Percentiles rank a stretch among this genome's conserved stretches.
Conservation (phyloP, 2,113 vertebrate genomes). For the Panurus biarmicus region DNA sequence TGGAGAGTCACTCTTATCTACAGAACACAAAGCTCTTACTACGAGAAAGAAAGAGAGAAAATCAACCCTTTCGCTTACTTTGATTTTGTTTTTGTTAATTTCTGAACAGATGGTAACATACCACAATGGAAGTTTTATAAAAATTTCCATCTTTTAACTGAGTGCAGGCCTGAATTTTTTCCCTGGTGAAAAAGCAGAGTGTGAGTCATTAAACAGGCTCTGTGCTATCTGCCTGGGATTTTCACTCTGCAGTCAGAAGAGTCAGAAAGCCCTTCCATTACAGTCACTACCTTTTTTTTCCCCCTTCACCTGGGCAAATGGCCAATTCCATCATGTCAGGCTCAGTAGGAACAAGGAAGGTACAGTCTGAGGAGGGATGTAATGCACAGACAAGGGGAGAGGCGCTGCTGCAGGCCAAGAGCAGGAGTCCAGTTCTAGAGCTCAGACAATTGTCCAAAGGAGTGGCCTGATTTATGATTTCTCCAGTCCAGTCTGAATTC, state of each 20-base stretch:
- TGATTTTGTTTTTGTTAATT: constrained; percentile 37
- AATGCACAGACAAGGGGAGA: not conserved
- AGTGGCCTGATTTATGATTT: not conserved
- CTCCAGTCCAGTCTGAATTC: not conserved
- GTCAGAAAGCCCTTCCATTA: constrained; percentile 57
- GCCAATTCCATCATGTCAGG: constrained; percentile 36
- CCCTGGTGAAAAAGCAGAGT: constrained; percentile 46
- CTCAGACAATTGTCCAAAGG: not conserved
- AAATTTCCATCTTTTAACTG: constrained; percentile 66
- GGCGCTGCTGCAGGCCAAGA: not conserved
- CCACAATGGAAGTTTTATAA: constrained; percentile 61
- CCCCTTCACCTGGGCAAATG: constrained; percentile 3
- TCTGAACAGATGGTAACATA: constrained; percentile 53
- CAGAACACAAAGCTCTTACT: constrained; percentile 30
- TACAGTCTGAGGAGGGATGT: not conserved
- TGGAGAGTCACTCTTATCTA: not conserved
- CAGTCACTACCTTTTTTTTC: not conserved
- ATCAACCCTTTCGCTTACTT: not conserved
- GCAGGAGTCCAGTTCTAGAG: not conserved
- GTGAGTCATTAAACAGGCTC: constrained; percentile 47
- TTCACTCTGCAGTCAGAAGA: constrained; percentile 46
- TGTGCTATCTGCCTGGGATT: constrained; percentile 55
- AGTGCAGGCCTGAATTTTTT: constrained; percentile 53
- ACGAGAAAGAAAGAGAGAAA: not conserved
- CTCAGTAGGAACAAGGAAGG: constrained; percentile 33